phyloP scores from a whole-genome alignment of 2,113 vertebrate genomes.

The pig (Sus scrofa) region T2T-Sscrofa CM000826.6:92632001-92632500 shows the following conservation, averaged over 20 bases:
- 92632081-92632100: no score
- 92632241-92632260: neutral
- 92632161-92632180: neutral
- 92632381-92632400: slow-evolving; percentile 10
- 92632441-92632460: slow-evolving; percentile 48
- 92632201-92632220: neutral
- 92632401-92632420: slow-evolving; percentile 51
- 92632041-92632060: no score
- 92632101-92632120: neutral
- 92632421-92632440: slow-evolving; percentile 60
- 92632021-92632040: no score
- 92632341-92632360: neutral
- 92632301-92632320: neutral
- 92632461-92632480: slow-evolving; percentile 74
- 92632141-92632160: neutral
- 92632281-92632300: neutral
- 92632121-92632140: neutral
- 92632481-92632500: slow-evolving; percentile 75
- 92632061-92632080: no score
- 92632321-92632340: slow-evolving; percentile 1
- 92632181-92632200: neutral
- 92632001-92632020: no score
- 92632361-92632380: slow-evolving; percentile 31
- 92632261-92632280: neutral
- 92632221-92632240: neutral